A percentile compares a stretch with the other conserved stretches of the same genome.
phyloP scores from a whole-genome alignment of 1,140 invertebrate genomes.

The Micrasema minimum region DNA sequence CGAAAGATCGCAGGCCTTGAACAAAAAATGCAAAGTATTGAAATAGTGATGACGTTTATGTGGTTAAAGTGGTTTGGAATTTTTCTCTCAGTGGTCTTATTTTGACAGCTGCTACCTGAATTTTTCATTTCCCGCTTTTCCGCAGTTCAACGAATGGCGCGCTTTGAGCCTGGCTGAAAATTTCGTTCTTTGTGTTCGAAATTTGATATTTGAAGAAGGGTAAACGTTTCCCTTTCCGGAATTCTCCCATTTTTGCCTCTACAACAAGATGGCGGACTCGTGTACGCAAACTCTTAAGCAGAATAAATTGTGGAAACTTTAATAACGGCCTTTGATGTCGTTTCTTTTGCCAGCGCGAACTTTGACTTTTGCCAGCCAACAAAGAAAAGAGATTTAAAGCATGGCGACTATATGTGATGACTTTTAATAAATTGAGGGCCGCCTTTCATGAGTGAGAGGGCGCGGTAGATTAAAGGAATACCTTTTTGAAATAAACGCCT shows the following conservation, averaged over 20 bases:
- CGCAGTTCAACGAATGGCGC: slow-evolving; percentile 26
- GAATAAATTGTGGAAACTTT: slow-evolving; percentile 48
- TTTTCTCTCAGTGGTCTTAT: background rate
- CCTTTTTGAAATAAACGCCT: background rate
- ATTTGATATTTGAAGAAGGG: slow-evolving; percentile 54
- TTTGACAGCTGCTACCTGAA: too few species aligned
- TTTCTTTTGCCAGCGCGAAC: slow-evolving; percentile 32
- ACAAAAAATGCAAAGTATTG: too few species aligned
- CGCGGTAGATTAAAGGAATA: background rate
- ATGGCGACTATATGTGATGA: slow-evolving; percentile 21
- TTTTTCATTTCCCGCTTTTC: background rate
- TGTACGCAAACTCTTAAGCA: slow-evolving; percentile 37
- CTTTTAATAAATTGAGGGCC: slow-evolving; percentile 31
- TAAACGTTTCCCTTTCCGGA: slow-evolving; percentile 52
- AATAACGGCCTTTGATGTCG: slow-evolving; percentile 44
- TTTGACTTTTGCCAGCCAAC: slow-evolving; percentile 26
- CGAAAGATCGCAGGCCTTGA: slow-evolving; percentile 15
- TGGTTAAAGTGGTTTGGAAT: background rate
- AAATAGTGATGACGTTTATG: too few species aligned
- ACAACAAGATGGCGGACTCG: slow-evolving; percentile 37
- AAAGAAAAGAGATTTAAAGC: slow-evolving; percentile 22
- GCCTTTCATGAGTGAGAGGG: slow-evolving; percentile 13
- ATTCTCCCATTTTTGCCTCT: slow-evolving; percentile 40
- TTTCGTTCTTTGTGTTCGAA: slow-evolving; percentile 44
- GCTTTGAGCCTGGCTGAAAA: slow-evolving; percentile 21